A percentile compares a stretch with the other conserved stretches of the same genome.
phyloP scores from a whole-genome alignment of 2,113 vertebrate species.

The Nesogale talazaci region DNA sequence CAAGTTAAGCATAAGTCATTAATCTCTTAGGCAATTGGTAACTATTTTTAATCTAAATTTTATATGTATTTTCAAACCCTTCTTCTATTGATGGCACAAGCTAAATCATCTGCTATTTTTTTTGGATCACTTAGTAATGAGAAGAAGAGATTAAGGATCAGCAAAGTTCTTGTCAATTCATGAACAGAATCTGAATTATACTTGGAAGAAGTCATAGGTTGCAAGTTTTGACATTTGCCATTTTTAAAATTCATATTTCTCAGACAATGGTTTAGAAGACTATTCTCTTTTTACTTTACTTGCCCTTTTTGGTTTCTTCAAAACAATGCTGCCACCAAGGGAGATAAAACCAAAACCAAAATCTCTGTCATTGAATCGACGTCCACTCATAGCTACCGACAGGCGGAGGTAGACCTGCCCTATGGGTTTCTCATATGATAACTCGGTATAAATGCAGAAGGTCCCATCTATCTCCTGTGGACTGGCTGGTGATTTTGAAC shows the following conservation, averaged over 20 bases:
- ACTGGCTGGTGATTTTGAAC: too few species aligned
- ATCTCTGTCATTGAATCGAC: too few species aligned
- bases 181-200: background rate
- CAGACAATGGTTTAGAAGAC: background rate
- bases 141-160: background rate
- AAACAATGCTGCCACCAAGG: background rate
- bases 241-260: background rate
- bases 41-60: constrained; percentile 13
- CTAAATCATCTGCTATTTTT: background rate
- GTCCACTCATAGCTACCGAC: too few species aligned
- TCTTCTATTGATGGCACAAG: background rate
- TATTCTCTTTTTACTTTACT: background rate
- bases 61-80: background rate
- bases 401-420: too few species aligned
- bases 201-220: background rate
- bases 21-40: background rate
- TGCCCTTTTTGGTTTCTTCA: background rate
- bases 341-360: background rate
- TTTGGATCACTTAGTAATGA: background rate
- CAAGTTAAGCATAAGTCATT: background rate
- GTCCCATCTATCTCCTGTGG: too few species aligned
- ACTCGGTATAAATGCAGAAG: too few species aligned
- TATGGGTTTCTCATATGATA: too few species aligned
- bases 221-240: background rate
- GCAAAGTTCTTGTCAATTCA: background rate